These are phyloP conservation scores for Anorthoa munda DNA, from an alignment of 2,888 invertebrate genomes.

Conservation along the genomic window DNA sequence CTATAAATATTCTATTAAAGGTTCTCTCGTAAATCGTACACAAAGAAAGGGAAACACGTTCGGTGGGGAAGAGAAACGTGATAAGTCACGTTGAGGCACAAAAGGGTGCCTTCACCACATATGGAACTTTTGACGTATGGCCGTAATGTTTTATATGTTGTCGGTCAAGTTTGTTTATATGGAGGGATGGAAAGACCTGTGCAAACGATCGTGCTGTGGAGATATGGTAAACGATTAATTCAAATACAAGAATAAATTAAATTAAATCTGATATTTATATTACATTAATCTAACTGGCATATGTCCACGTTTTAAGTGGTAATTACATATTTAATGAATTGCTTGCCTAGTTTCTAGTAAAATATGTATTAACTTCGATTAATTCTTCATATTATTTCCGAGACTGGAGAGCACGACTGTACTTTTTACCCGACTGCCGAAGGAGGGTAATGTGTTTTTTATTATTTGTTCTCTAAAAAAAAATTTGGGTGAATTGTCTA, in stretches of 20 bases:
- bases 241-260: background rate
- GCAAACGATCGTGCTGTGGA: background rate
- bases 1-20: constrained; percentile 78
- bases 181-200: constrained; percentile 7
- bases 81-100: constrained; percentile 78
- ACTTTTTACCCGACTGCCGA: too few relatives aligned
- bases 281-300: too few relatives aligned
- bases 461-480: too few relatives aligned
- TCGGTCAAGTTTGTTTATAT: constrained; percentile 47
- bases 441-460: too few relatives aligned
- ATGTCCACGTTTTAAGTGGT: too few relatives aligned
- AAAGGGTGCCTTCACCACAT: constrained; percentile 65
- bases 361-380: too few relatives aligned
- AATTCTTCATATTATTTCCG: too few relatives aligned
- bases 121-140: constrained; percentile 69
- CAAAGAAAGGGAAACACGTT: constrained; percentile 75
- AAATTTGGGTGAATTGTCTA: too few relatives aligned
- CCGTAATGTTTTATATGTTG: constrained; percentile 51
- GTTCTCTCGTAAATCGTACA: constrained; percentile 74
- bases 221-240: background rate
- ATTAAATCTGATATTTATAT: too few relatives aligned
- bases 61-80: constrained; percentile 72
- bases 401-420: too few relatives aligned
- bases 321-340: too few relatives aligned
- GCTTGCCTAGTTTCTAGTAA: too few relatives aligned